Evolutionary conservation across 53 echinoderm and acorn worm genomes (phyloP).

Genomic region (Patiria pectinifera): DNA sequence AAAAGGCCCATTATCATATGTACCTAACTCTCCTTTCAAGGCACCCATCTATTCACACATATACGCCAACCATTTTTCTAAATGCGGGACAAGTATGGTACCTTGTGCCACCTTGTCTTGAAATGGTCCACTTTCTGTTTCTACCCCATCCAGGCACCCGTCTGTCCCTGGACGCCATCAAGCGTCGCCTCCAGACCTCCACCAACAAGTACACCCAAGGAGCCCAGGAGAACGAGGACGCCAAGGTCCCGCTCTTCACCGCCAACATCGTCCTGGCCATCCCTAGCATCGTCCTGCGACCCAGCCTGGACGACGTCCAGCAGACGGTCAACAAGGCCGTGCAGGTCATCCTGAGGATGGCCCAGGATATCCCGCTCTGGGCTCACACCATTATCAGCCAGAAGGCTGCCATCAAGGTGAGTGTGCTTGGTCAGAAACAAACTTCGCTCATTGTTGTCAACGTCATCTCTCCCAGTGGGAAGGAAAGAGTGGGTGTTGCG

Average conservation of each 20-base stretch:
- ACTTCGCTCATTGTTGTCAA: too few species aligned
- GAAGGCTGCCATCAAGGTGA: constrained; percentile 95
- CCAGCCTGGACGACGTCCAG: constrained; percentile 94
- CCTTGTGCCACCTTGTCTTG: background rate
- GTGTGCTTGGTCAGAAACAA: background rate
- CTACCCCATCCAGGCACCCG: constrained; percentile 79
- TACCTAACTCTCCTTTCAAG: too few species aligned
- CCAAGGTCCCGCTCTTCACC: constrained; percentile 88
- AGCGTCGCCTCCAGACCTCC: constrained; percentile 89
- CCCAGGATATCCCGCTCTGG: constrained; percentile 97
- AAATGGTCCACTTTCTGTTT: background rate
- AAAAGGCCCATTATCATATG: too few species aligned
- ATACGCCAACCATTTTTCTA: too few species aligned
- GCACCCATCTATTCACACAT: too few species aligned
- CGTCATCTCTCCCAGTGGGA: too few species aligned
- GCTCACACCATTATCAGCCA: constrained; percentile 94
- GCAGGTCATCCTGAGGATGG: constrained; percentile 98
- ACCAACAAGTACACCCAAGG: constrained; percentile 93
- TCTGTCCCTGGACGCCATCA: constrained; percentile 97
- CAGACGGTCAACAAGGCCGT: constrained; percentile 91
- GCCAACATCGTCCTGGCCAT: constrained; percentile 92
- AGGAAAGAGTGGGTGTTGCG: too few species aligned
- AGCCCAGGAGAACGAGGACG: constrained; percentile 83
- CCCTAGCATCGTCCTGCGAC: constrained; percentile 89
- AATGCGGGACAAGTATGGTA: too few species aligned